Evolutionary conservation across 2,888 invertebrate species (phyloP), one percentile per base, ranked within the genome.

Genomic region (Melanostoma scalare): DNA sequence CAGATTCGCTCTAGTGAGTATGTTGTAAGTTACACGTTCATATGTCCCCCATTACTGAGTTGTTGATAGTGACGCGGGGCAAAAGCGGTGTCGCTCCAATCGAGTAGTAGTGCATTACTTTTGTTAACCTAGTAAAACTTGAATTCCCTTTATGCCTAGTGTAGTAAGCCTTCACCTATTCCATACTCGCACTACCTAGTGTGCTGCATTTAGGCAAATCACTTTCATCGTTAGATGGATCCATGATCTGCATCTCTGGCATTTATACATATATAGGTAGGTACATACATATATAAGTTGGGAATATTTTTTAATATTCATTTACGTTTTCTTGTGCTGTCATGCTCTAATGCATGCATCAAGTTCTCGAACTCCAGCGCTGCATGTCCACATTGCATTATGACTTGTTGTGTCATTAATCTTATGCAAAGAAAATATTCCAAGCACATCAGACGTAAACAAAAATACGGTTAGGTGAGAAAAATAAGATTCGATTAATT

Each of bases 391-490:
- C 67, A 67, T 79, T 79, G 72, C 73, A 79, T 69, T 69, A 63
- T 63, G 68, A 74, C 55, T 52, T 72, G 82, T 73, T 77, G 77
- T 73, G 82, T 77, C 76, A 82, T 72, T 73, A 63, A 77, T 82
- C 73, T 72, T 73, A 61, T 71, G 81, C 67, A 77, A 77, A 73
- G 31, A 20, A 77, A 52, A 71, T 20, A 55, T 48, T 48, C 55
- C 30, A 44, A 36, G 10, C 44, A 65, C n/a, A 52, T 44, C 52
- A 55, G n/a, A 10, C 6, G 50, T 58, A 31, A 58, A 71, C 50
- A 63, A 42, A 36, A 4, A 38, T 8, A 38, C 10, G 4, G 3
- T 53, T 36, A 60, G 33, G 75, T 68, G 68, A 76, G 44, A 58
- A 31, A 40, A 67, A 52, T 65, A 31, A 52, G 65, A 20, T 65